Base-by-base conservation (phyloP, 2,797 vertebrate genomes). In the Myotis daubentonii region DNA sequence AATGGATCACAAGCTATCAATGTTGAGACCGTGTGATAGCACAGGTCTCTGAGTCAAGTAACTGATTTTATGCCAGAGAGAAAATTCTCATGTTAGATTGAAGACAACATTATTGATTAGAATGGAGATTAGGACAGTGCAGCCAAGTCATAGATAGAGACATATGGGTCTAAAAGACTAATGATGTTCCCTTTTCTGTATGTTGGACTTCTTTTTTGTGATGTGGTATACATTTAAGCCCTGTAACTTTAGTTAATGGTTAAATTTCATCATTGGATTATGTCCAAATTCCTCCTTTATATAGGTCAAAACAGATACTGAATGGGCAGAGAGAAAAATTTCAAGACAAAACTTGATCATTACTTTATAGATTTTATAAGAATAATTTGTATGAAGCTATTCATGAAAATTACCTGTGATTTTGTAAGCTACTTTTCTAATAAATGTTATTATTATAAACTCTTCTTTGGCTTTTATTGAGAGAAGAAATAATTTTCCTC, bases 11-110 rank as follows among this genome's bases (percentile, higher is more conserved):
- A 95, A 95, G 81, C 80, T 95, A 86, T 68, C 94, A 65, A 15
- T 28, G 23, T 10, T 65, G 76, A 88, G 36, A 51, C 81, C 86
- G 22, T 51, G 74, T 79, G 41, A 95, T 38, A 91, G 57, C 85
- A 89, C 76, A 96, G 87, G 75, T 87, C 75, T 95, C 22, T 89
- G 84, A 97, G 68, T 88, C 91, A 96, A 96, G 76, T 91, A 87
- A 92, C 84, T 91, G 93, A 97, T 94, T 96, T 96, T 79, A 93
- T 95, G 87, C 60, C 95, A 96, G 80, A 92, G 51, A 97, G 71
- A 79, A 89, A 92, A 71, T 78, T 79, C 47, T 66, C 38, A 55
- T 33, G 33, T 91, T 89, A 78, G 76, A 95, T 15, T 68, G 11
- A 11, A 94, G 78, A 92, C 44, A 96, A 60, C 11, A 76, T 47